phyloP scores from a whole-genome alignment of 2,797 vertebrate genomes.

The Hemitrygon akajei region DNA sequence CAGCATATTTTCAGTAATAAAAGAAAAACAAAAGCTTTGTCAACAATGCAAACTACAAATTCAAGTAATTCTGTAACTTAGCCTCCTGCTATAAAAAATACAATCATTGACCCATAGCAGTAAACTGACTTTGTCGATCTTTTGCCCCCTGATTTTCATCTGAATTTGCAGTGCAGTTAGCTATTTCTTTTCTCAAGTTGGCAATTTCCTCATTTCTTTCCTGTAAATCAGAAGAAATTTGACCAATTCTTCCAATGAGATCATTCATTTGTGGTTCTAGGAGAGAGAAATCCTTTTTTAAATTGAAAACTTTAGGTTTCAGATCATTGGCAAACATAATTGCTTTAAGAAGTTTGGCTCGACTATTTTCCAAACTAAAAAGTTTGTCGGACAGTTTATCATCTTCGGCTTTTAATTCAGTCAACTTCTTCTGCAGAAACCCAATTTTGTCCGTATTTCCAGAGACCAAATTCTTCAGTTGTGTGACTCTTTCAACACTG shows the following conservation, averaged over 20 bases:
- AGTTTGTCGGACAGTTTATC: constrained; percentile 59
- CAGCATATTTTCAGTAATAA: background rate
- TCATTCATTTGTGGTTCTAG: constrained; percentile 76
- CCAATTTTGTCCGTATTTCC: constrained; percentile 66
- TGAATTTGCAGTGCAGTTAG: constrained; percentile 61
- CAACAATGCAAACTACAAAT: background rate
- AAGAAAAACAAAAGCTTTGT: background rate
- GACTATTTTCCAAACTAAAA: constrained; percentile 70
- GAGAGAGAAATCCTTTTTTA: constrained; percentile 71
- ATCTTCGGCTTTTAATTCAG: constrained; percentile 61
- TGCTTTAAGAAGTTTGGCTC: constrained; percentile 73
- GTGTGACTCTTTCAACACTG: constrained; percentile 75
- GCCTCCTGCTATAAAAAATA: background rate
- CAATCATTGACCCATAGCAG: background rate
- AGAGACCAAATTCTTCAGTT: constrained; percentile 62
- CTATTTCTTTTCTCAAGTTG: constrained; percentile 67
- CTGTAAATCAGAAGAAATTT: constrained; percentile 68
- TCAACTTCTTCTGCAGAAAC: constrained; percentile 53
- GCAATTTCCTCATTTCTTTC: constrained; percentile 65
- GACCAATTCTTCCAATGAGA: constrained; percentile 76
- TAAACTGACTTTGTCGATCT: constrained; percentile 47
- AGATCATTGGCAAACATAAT: constrained; percentile 81
- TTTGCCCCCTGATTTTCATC: constrained; percentile 52
- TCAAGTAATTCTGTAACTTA: background rate
- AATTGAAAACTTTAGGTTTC: constrained; percentile 76